A percentile compares a stretch with the other conserved stretches of the same genome.
Evolutionary conservation across 1,140 invertebrate species (phyloP).

Genomic region (Drosophila repleta): DNA sequence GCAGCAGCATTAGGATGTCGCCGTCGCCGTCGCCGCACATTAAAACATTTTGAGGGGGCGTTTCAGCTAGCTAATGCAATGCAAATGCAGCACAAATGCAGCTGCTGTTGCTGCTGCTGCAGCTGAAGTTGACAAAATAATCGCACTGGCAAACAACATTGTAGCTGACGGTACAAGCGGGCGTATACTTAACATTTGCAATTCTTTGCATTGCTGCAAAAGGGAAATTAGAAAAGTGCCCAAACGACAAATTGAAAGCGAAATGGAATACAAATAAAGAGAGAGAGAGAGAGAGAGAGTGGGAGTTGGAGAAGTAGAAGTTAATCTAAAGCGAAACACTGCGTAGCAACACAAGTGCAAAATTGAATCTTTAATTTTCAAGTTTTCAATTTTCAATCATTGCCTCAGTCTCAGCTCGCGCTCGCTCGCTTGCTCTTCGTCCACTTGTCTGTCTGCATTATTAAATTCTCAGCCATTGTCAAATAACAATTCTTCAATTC

Average conservation of each 20-base stretch:
- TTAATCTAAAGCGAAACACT: neutral
- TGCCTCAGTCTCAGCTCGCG: neutral
- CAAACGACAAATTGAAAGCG: conserved; percentile 62
- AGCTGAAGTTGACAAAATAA: conserved; percentile 48
- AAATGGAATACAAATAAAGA: conserved; percentile 73
- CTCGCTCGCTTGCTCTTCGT: neutral
- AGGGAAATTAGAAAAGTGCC: conserved; percentile 64
- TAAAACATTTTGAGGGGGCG: conserved; percentile 66
- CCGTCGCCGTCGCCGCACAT: conserved; percentile 66
- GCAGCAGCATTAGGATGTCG: conserved; percentile 56
- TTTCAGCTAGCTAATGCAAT: conserved; percentile 45
- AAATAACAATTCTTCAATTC: conserved; percentile 22
- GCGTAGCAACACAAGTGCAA: neutral
- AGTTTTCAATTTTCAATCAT: conserved; percentile 35
- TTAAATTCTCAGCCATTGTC: conserved; percentile 44
- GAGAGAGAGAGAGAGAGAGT: no score
- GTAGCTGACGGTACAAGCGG: conserved; percentile 11
- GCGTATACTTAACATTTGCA: conserved; percentile 76
- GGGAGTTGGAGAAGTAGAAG: neutral
- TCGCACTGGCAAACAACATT: conserved; percentile 37
- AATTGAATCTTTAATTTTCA: conserved; percentile 16
- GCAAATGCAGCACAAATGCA: conserved; percentile 38
- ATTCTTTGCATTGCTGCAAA: conserved; percentile 65
- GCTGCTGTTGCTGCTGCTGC: conserved; percentile 4
- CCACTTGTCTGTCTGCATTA: conserved; percentile 32